Evolutionary conservation across 2,113 vertebrate genomes (phyloP), one percentile per base, ranked within the genome.

Genomic region (Rhea pennata): DNA sequence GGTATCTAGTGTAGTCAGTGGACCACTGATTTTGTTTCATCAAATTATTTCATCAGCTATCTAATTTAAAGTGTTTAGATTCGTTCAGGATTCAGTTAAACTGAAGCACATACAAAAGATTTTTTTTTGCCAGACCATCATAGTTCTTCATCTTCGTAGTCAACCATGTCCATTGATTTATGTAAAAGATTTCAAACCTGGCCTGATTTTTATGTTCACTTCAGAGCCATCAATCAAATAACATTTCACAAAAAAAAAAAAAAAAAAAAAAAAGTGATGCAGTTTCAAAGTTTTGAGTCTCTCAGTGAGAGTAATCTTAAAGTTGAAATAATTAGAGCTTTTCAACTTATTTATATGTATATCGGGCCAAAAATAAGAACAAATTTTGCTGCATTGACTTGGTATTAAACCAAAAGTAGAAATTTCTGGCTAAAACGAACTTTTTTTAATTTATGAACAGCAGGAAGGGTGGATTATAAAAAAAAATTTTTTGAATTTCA

Each of bases 1-100:
- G 56, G 64, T 88, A 86, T 86, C n/a, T 1, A 0, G 65, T 67
- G n/a, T 33, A 62, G 79, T 14, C 44, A 83, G 69, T 61, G n/a
- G 27, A 81, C 21, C 65, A 91, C 84, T 92, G 77, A 53, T 92
- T 93, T 95, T 9, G 21, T 87, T 89, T 89, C 66, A 48, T 95
- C 48, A 87, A 93, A 84, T 27, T 39, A 90, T 92, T 92, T 93
- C 84, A 89, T 95, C 70, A 85, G 82, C 71, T 69, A 89, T 31
- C 8, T 46, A 96, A 82, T 84, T 87, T 81, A 69, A 95, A 95
- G 8, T 84, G 66, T 44, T 95, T 93, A 61, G 92, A 44, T 91
- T 74, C 62, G 81, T 51, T 76, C 48, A 89, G 91, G 51, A 89
- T 93, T 93, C 78, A 87, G 87, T 70, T 89, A 92, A 95, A 93